Evolutionary conservation across 1,140 invertebrate genomes (phyloP), one percentile per base, ranked within the genome.

Genomic region (Cydia splendana): DNA sequence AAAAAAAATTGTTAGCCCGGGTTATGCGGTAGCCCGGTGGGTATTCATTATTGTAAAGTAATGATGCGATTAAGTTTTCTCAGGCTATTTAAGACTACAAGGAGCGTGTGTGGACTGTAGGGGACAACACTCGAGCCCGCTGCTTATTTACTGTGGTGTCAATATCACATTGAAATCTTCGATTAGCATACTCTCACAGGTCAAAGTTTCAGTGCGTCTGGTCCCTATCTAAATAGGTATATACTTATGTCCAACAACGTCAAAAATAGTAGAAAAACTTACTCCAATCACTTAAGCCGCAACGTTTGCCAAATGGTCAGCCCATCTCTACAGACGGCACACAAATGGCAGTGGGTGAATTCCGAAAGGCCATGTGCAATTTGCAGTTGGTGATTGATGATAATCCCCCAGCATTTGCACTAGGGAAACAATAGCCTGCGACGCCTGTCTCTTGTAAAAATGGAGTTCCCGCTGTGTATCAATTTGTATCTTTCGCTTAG

Each of bases 351-450:
- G 80, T 77, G 83, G 78, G 80, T 84, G 87, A 86, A 87, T 87
- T 88, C 86, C 85, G 81, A 84, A 87, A 90, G 89, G 86, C 88
- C 87, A 87, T 87, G 83, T 84, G 87, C 87, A 89, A 87, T 91
- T 90, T 84, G 81, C 84, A 87, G 84, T 77, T 83, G 79, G 88
- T 89, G 89, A 92, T 91, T 87, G 88, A 92, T 91, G 88, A 86
- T 91, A 91, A 91, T 92, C 87, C 85, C n/a, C 48, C 51, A 65
- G 77, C 75, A 83, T 80, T 76, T 83, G 81, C 75, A 74, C 71
- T 76, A 75, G 34, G 79, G 51, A 80, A 89, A 89, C 85, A 89
- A 89, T 87, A 86, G 83, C 87, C 79, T 80, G 78, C 74, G 53
- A 71, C 67, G 65, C 65, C 65, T 38, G 67, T 71, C 67, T 71